A percentile compares a stretch with the other conserved stretches of the same genome.
Evolutionary conservation across 2,113 vertebrate genomes (phyloP).

Genomic region (Triplophysa tibetana): DNA sequence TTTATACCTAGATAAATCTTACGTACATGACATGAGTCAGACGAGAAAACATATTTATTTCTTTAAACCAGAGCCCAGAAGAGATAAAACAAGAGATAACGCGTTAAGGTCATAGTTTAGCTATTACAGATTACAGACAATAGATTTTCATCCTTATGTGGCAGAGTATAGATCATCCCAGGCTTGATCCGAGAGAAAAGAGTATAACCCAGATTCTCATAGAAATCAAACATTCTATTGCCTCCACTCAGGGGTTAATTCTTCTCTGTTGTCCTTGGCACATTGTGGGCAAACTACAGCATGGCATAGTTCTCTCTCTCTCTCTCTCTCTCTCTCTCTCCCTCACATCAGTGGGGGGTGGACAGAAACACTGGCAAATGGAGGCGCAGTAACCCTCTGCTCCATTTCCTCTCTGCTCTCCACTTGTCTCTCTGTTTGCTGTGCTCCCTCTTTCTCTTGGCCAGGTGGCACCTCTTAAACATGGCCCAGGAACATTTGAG

Average conservation of each 20-base stretch:
- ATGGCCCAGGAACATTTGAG: slow-evolving; percentile 72
- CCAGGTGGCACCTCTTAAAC: slow-evolving; percentile 71
- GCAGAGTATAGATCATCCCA: background rate
- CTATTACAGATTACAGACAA: background rate
- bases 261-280: slow-evolving; percentile 66
- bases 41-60: background rate
- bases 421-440: slow-evolving; percentile 53
- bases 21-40: background rate
- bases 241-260: slow-evolving; percentile 64
- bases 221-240: slow-evolving; percentile 39
- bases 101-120: background rate
- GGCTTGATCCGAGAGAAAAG: slow-evolving; percentile 7
- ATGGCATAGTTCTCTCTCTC: slow-evolving; percentile 56
- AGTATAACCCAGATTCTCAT: slow-evolving; percentile 35
- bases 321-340: slow-evolving; percentile 49
- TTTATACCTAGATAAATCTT: no score
- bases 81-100: background rate
- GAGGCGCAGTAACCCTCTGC: slow-evolving; percentile 75
- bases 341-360: slow-evolving; percentile 53
- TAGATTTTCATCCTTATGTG: background rate
- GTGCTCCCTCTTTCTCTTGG: slow-evolving; percentile 49
- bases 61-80: background rate
- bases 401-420: slow-evolving; percentile 74
- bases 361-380: slow-evolving; percentile 65
- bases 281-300: slow-evolving; percentile 58